These are phyloP conservation scores for Amphimedon queenslandica DNA, from an alignment of 37 sponge, comb jelly and placozoan genomes.

Conservation along the genomic window DNA sequence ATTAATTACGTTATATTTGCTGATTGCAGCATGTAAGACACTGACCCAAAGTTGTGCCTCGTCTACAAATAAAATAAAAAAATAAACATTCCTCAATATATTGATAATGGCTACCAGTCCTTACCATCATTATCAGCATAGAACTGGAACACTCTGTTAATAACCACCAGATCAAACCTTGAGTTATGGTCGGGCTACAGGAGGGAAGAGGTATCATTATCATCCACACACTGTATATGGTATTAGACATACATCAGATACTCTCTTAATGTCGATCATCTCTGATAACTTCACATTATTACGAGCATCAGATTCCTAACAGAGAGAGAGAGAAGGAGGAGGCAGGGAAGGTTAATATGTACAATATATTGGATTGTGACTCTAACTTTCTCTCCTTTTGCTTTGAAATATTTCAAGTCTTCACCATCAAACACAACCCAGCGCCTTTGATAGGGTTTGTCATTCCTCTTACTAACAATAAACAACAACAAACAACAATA, in stretches of 20 bases:
- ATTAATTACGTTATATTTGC: slow-evolving; percentile 53
- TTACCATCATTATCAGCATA: slow-evolving; percentile 35
- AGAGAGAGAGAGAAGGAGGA: too few relatives aligned
- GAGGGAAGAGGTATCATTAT: background rate
- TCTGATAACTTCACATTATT: slow-evolving; percentile 41
- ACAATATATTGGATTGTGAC: too few relatives aligned
- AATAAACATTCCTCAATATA: background rate
- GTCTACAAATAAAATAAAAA: slow-evolving; percentile 16
- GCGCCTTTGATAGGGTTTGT: slow-evolving; percentile 72
- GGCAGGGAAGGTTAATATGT: too few relatives aligned
- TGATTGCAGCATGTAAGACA: slow-evolving; percentile 81
- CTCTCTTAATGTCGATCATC: slow-evolving; percentile 74
- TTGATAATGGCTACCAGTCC: background rate
- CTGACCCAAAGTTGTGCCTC: slow-evolving; percentile 68
- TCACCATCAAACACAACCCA: slow-evolving; percentile 84
- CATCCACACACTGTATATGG: too few relatives aligned
- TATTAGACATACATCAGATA: slow-evolving; percentile 48
- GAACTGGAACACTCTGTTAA: slow-evolving; percentile 81
- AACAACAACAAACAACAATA: slow-evolving; percentile 9
- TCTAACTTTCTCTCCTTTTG: slow-evolving; percentile 59
- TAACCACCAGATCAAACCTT: slow-evolving; percentile 76
- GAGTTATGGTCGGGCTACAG: slow-evolving; percentile 37
- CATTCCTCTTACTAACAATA: slow-evolving; percentile 35
- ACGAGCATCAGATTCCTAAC: slow-evolving; percentile 39
- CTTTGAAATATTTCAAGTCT: slow-evolving; percentile 79